Evolutionary conservation across 2,797 vertebrate genomes (phyloP).

Genomic region (Macropodus opercularis): DNA sequence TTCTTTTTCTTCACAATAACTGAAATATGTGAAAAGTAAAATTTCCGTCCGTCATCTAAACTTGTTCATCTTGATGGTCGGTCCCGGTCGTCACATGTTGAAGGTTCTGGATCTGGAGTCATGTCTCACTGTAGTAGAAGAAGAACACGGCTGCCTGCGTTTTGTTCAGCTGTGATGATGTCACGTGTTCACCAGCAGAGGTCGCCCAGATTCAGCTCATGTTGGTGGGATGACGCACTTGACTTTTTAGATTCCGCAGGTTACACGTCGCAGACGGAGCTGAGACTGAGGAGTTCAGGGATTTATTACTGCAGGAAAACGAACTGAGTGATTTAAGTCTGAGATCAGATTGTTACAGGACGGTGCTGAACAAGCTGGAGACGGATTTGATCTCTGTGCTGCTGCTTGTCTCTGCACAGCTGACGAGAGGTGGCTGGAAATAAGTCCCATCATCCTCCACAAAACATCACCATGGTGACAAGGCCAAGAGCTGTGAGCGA

Average conservation of each 20-base stretch:
- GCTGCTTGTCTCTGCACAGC: constrained; percentile 14
- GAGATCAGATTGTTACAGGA: too few species aligned
- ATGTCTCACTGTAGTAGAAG: too few species aligned
- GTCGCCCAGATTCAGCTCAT: constrained; percentile 7
- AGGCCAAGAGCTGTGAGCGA: constrained; percentile 40
- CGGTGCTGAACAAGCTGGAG: neutral
- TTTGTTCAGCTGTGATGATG: neutral
- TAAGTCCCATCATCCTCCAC: constrained; percentile 30
- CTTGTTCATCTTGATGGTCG: too few species aligned
- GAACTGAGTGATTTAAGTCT: too few species aligned
- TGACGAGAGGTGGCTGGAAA: constrained; percentile 26
- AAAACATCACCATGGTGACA: constrained; percentile 55
- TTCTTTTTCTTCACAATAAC: too few species aligned
- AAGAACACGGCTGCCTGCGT: too few species aligned
- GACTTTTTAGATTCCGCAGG: constrained; percentile 14
- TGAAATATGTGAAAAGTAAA: too few species aligned
- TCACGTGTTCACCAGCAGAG: constrained; percentile 17
- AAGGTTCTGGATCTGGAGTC: too few species aligned
- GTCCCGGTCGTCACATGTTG: too few species aligned
- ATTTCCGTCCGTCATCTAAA: too few species aligned
- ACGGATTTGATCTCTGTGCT: neutral
- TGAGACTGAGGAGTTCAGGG: neutral
- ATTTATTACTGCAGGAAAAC: neutral
- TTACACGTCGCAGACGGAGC: neutral
- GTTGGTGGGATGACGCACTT: constrained; percentile 19